Conservation (phyloP, 2,113 vertebrate species). For the Oxygymnocypris stewartii region DNA sequence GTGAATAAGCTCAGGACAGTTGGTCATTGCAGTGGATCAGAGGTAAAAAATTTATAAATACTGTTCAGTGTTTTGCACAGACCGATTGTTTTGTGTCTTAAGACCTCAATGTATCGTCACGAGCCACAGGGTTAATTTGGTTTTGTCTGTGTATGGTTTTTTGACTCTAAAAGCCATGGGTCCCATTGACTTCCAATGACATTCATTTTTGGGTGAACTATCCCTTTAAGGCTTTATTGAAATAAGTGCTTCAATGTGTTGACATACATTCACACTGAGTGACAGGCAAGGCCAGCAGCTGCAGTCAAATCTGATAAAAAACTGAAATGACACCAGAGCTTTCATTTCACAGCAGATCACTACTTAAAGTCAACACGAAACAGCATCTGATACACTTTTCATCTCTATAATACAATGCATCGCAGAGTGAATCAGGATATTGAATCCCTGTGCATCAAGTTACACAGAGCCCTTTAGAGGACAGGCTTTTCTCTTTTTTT, state of each 20-base stretch:
- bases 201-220: no score
- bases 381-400: neutral
- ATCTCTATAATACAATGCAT: neutral
- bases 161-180: no score
- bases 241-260: neutral
- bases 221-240: neutral
- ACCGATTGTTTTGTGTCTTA: no score
- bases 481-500: neutral
- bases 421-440: neutral
- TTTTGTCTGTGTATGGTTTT: no score
- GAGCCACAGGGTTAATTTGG: no score
- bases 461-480: no score
- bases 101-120: no score
- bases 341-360: neutral
- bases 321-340: neutral
- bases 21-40: no score
- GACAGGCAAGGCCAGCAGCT: neutral
- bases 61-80: no score
- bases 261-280: neutral
- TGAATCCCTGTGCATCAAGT: neutral
- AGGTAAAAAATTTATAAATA: no score
- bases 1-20: no score
- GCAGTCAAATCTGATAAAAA: neutral
- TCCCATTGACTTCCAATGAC: no score
- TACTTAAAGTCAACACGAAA: neutral